A percentile compares a stretch with the other conserved stretches of the same genome.
Evolutionary conservation across 2,113 vertebrate species (phyloP).

Genomic region (Brachypteracias leptosomus): DNA sequence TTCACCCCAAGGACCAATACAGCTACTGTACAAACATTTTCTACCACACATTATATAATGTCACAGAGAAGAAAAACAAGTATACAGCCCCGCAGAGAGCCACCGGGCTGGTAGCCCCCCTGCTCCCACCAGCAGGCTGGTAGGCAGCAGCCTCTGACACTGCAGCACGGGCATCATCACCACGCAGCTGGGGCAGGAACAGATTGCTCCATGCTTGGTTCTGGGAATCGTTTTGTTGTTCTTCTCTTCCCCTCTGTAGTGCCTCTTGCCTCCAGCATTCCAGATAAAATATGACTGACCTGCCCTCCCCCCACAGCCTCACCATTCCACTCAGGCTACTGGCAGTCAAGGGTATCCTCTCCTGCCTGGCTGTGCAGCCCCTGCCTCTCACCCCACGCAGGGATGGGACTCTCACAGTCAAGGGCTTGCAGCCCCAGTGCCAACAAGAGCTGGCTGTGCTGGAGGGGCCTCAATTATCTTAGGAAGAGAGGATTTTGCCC

Average conservation of each 20-base stretch:
- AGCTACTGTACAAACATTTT: constrained; percentile 64
- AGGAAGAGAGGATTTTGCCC: not conserved
- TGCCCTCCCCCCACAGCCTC: not conserved
- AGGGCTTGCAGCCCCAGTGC: not conserved
- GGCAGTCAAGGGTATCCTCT: not conserved
- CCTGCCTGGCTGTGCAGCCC: rapidly evolving
- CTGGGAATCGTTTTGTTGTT: not conserved
- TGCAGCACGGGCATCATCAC: not conserved
- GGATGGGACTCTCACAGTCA: rapidly evolving
- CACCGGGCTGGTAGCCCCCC: not conserved
- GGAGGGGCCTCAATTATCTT: no score
- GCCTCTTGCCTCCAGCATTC: not conserved
- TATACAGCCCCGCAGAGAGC: not conserved
- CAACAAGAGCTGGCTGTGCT: rapidly evolving
- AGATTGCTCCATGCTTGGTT: rapidly evolving
- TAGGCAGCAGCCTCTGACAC: not conserved
- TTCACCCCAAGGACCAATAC: constrained; percentile 62
- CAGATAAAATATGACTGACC: not conserved
- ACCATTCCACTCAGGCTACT: rapidly evolving
- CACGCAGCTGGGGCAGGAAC: not conserved
- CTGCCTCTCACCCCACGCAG: rapidly evolving
- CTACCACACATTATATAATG: constrained; percentile 67
- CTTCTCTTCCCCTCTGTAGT: not conserved
- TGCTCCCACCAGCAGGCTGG: not conserved
- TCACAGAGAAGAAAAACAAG: constrained; percentile 67